Conservation (phyloP, 2,113 vertebrate species). For the Brachypodius melanocephalos region DNA sequence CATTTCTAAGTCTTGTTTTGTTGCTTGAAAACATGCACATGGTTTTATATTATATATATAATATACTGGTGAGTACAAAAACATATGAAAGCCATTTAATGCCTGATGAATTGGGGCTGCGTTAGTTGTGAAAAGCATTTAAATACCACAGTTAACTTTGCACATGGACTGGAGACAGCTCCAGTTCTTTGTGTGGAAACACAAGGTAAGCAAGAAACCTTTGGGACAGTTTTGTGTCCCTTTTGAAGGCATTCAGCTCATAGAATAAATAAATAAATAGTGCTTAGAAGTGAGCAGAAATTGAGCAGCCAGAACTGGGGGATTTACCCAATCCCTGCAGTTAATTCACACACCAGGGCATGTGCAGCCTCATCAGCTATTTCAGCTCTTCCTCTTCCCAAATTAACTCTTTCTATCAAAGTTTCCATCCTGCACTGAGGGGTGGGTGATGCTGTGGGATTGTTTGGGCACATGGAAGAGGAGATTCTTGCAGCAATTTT, state of each 20-base stretch:
- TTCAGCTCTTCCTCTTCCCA: neutral
- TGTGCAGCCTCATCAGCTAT: neutral
- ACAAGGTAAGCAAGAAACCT: neutral
- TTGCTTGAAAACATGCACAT: neutral
- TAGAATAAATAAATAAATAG: neutral
- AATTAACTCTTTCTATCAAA: neutral
- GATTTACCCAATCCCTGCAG: neutral
- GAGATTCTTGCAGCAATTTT: neutral
- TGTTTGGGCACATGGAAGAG: neutral
- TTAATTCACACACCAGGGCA: neutral
- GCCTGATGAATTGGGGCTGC: neutral
- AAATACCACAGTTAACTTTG: neutral
- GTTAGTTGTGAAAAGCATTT: neutral
- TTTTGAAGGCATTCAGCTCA: neutral
- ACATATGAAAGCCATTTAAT: neutral
- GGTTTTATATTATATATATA: neutral
- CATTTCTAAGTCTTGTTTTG: neutral
- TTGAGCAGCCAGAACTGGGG: neutral
- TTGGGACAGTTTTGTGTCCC: neutral
- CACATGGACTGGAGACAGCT: neutral
- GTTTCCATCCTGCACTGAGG: neutral
- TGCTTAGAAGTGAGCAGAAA: neutral
- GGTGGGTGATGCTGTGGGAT: neutral
- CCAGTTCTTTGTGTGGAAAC: neutral
- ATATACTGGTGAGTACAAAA: neutral